Percentiles rank a stretch among this genome's conserved stretches.
phyloP scores from a whole-genome alignment of 2,113 vertebrate species.

The Atrichornis clamosus region DNA sequence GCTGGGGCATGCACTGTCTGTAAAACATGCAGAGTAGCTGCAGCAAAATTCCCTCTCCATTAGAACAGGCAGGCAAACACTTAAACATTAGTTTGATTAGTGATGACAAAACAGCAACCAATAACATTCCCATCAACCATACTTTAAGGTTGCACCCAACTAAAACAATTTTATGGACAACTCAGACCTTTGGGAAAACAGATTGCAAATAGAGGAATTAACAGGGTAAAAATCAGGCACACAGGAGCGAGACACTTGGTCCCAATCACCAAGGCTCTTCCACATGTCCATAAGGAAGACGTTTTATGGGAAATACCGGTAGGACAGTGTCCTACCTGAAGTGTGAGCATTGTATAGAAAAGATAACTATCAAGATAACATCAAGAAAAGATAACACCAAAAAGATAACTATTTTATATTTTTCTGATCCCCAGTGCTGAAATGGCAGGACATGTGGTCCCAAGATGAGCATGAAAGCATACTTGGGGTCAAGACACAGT shows the following conservation, averaged over 20 bases:
- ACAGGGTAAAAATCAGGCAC: background rate
- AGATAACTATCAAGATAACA: no score
- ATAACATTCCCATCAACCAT: background rate
- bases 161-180: background rate
- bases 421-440: background rate
- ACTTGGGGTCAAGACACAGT: background rate
- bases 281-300: fast-evolving
- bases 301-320: background rate
- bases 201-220: background rate
- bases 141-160: background rate
- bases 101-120: background rate
- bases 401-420: background rate
- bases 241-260: background rate
- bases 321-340: background rate
- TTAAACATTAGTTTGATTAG: background rate
- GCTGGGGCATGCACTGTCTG: background rate
- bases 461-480: background rate
- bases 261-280: background rate
- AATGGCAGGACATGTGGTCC: background rate
- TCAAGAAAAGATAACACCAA: no score
- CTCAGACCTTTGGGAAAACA: background rate
- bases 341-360: background rate
- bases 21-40: background rate
- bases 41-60: background rate
- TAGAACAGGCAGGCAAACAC: background rate